Percentiles rank a stretch among this genome's conserved stretches.
Conservation (phyloP, 2,797 vertebrate genomes). For the Enteromius trimaculatus region DNA sequence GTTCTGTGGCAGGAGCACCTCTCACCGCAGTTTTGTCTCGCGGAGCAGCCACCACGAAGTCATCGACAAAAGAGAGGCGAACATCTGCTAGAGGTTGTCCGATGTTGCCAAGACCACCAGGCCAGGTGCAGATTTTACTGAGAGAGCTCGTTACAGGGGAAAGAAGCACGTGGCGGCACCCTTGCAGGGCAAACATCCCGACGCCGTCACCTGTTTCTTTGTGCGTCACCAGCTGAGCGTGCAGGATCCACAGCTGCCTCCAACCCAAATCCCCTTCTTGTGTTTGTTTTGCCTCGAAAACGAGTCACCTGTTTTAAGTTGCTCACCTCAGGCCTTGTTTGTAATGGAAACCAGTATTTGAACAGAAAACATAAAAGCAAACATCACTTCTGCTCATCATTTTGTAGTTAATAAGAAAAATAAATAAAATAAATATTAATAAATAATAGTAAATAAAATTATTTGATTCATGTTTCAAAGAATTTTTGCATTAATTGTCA, state of each 20-base stretch:
- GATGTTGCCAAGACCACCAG: conserved; percentile 66
- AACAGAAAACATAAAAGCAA: conserved; percentile 18
- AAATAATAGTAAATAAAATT: not conserved
- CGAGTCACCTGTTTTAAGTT: conserved; percentile 49
- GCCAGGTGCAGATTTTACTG: conserved; percentile 77
- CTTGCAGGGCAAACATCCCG: conserved; percentile 46
- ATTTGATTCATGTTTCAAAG: not conserved
- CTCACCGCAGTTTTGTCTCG: conserved; percentile 74
- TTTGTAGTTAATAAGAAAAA: not conserved
- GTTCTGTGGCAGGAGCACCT: conserved; percentile 75
- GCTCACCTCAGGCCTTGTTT: conserved; percentile 34
- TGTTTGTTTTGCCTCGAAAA: conserved; percentile 30
- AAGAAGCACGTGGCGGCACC: conserved; percentile 16
- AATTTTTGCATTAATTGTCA: not conserved
- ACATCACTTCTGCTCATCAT: not conserved
- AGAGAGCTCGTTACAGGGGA: conserved; percentile 63
- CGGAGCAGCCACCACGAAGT: conserved; percentile 79
- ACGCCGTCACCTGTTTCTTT: conserved; percentile 58
- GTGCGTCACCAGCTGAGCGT: conserved; percentile 56
- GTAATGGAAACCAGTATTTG: conserved; percentile 36
- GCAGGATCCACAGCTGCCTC: conserved; percentile 55
- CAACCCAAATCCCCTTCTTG: conserved; percentile 1
- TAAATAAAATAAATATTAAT: not conserved
- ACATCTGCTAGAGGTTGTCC: conserved; percentile 79
- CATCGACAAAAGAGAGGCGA: conserved; percentile 79